A percentile compares a stretch with the other conserved stretches of the same genome.
Evolutionary conservation across 2,797 vertebrate genomes (phyloP).

Genomic region (Cyprinodon diabolis): DNA sequence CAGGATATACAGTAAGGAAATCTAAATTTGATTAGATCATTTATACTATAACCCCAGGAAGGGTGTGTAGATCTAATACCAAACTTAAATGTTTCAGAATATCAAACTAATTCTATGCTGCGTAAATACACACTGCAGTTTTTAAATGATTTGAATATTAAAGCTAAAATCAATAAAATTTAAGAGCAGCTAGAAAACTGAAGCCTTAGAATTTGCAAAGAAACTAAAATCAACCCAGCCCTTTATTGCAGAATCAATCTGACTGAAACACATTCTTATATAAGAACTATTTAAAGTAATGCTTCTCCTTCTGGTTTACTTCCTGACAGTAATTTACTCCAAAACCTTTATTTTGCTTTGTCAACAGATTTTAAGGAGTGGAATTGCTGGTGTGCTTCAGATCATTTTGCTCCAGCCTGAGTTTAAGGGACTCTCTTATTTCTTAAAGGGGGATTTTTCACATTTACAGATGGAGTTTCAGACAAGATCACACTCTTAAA

Average conservation of each 20-base stretch:
- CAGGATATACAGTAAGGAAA: constrained; percentile 6
- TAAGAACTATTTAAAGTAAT: too few relatives aligned
- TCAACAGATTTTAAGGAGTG: background rate
- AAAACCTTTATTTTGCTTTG: background rate
- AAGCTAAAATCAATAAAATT: background rate
- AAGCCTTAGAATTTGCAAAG: too few relatives aligned
- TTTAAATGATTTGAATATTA: background rate
- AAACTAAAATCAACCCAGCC: background rate
- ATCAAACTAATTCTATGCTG: background rate
- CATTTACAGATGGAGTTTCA: background rate
- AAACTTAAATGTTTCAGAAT: background rate
- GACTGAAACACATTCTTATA: background rate
- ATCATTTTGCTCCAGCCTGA: background rate
- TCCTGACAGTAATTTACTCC: background rate
- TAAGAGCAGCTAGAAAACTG: too few relatives aligned
- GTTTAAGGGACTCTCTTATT: background rate
- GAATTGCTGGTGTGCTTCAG: background rate
- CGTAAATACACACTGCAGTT: background rate
- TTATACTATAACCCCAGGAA: background rate
- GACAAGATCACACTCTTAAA: background rate
- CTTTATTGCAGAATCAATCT: background rate
- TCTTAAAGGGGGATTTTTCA: background rate
- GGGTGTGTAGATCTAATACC: background rate
- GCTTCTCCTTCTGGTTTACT: background rate
- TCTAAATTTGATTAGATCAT: constrained; percentile 16